Conservation (phyloP, 2,797 vertebrate species). For the Molossus molossus region DNA sequence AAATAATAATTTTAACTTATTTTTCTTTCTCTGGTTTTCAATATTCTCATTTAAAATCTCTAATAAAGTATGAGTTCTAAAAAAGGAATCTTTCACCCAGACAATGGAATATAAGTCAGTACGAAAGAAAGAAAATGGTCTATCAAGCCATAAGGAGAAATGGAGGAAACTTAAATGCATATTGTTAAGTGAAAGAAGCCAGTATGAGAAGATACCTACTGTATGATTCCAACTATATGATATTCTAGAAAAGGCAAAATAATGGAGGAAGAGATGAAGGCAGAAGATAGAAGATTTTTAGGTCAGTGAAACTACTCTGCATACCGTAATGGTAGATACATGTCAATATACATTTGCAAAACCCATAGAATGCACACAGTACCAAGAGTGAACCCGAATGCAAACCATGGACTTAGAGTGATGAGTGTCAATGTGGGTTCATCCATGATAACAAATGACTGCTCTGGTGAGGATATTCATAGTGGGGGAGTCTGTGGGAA, state of each 20-base stretch:
- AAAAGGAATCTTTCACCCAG: not conserved
- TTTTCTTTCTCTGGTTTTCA: constrained; percentile 57
- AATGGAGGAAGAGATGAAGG: not conserved
- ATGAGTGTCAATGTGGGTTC: not conserved
- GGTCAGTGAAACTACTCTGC: not conserved
- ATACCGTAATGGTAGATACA: not conserved
- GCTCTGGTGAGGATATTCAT: not conserved
- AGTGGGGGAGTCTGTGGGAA: not conserved
- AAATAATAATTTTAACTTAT: constrained; percentile 30
- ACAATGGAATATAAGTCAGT: not conserved
- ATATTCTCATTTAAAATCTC: constrained; percentile 60
- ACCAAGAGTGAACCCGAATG: not conserved
- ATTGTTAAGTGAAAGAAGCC: not conserved
- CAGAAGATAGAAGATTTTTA: not conserved
- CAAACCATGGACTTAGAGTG: not conserved
- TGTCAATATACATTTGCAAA: not conserved
- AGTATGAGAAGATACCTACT: not conserved
- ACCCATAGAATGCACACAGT: not conserved
- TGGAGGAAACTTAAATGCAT: not conserved
- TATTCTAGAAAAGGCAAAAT: not conserved
- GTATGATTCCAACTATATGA: not conserved
- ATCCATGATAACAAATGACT: not conserved
- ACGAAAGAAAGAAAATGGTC: not conserved
- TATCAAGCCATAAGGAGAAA: not conserved
- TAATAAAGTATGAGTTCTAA: not conserved